Percentiles rank a stretch among this genome's conserved stretches.
These are phyloP conservation scores for Clivina fossor DNA, from an alignment of 2,888 invertebrate genomes.

Conservation along the genomic window DNA sequence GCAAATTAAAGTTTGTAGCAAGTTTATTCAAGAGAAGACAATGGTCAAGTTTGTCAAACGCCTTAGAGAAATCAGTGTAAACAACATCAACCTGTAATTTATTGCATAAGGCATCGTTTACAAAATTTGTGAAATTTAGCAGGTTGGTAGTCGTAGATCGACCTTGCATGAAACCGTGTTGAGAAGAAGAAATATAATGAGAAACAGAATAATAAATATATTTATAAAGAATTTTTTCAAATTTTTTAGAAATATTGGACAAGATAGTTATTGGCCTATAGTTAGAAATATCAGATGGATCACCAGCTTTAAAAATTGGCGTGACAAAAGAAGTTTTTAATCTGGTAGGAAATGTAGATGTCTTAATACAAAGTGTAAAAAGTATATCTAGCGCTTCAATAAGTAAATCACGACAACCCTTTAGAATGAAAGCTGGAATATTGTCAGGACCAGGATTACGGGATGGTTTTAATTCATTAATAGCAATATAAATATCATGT, in stretches of 20 bases:
- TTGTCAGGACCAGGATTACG: background rate
- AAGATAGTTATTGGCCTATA: background rate
- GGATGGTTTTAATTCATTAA: background rate
- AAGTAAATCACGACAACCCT: background rate
- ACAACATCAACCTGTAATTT: slow-evolving; percentile 6
- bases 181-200: background rate
- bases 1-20: background rate
- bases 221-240: background rate
- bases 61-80: background rate
- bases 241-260: background rate
- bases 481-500: slow-evolving; percentile 1
- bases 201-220: background rate
- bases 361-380: too few species aligned
- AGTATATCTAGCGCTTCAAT: background rate
- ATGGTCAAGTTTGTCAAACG: slow-evolving; percentile 8
- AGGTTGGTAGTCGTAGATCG: background rate
- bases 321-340: background rate
- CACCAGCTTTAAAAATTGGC: background rate
- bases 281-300: background rate
- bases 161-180: slow-evolving; percentile 1
- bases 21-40: slow-evolving; percentile 6
- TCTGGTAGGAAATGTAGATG: background rate
- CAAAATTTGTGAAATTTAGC: too few species aligned
- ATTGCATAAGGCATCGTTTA: too few species aligned
- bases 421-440: slow-evolving; percentile 1